phyloP scores from a whole-genome alignment of 2,113 vertebrate genomes.

The Hydropotes inermis region DNA sequence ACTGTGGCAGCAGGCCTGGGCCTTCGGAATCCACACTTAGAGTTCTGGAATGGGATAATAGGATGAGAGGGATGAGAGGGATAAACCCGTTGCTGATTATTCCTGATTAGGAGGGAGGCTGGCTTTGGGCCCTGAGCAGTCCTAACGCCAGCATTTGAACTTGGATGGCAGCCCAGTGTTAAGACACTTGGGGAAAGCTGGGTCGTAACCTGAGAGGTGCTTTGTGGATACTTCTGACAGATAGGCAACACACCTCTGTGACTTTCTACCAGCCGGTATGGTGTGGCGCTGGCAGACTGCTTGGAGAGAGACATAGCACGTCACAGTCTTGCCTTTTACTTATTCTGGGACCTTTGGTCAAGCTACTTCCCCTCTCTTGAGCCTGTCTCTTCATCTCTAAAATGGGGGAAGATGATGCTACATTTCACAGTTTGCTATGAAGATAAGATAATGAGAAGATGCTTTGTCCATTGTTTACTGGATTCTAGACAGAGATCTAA shows the following conservation, averaged over 20 bases:
- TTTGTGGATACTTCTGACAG: not conserved
- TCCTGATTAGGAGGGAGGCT: conserved; percentile 58
- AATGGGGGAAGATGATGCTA: not conserved
- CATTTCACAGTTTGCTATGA: not conserved
- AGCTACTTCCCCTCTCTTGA: not conserved
- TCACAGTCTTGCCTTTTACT: not conserved
- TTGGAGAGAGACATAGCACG: not conserved
- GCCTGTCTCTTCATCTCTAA: not conserved
- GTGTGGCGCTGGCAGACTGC: not conserved
- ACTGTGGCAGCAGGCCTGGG: not conserved
- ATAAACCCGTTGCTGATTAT: conserved; percentile 44
- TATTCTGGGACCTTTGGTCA: not conserved
- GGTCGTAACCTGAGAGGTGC: not conserved
- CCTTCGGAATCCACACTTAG: not conserved
- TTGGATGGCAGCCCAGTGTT: not conserved
- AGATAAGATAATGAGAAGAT: not conserved
- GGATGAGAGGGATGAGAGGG: conserved; percentile 62
- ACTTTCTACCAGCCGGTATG: not conserved
- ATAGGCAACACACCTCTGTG: not conserved
- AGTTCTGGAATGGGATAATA: conserved; percentile 46
- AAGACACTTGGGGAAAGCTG: not conserved
- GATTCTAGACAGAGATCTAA: not conserved
- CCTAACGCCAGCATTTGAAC: conserved; percentile 8
- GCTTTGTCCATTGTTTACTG: not conserved
- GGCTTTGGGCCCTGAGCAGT: not conserved